phyloP scores from a whole-genome alignment of 2,797 vertebrate genomes.

The Alcedo atthis region DNA sequence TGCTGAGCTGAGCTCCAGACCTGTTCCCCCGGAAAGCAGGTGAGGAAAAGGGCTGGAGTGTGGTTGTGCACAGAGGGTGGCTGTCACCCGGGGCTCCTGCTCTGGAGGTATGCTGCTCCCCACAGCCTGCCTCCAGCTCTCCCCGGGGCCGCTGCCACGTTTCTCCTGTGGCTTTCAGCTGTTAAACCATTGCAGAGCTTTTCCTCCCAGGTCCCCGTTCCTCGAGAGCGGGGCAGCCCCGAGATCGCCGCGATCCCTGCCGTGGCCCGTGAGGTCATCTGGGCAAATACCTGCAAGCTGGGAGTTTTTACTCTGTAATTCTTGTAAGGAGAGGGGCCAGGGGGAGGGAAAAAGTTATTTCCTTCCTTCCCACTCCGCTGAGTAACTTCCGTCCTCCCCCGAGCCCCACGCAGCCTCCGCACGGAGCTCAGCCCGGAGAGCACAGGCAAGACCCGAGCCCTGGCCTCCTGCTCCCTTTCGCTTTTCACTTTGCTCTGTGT shows the following conservation, averaged over 20 bases:
- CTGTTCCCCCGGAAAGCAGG: rapidly evolving
- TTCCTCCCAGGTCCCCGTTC: rapidly evolving
- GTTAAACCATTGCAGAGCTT: rapidly evolving
- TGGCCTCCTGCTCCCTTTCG: background rate
- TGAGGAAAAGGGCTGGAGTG: rapidly evolving
- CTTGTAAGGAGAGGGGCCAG: background rate
- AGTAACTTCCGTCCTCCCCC: background rate
- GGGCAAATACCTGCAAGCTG: background rate
- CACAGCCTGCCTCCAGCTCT: background rate
- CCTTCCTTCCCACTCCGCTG: background rate
- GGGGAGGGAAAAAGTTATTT: background rate
- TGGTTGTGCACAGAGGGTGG: background rate
- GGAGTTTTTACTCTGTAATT: background rate
- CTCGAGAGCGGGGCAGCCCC: rapidly evolving
- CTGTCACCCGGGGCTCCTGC: rapidly evolving
- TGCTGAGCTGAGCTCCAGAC: rapidly evolving
- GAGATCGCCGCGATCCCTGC: rapidly evolving
- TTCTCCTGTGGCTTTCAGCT: rapidly evolving
- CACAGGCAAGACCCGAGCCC: background rate
- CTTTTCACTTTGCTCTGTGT: background rate
- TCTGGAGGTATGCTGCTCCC: no score
- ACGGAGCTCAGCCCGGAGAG: background rate
- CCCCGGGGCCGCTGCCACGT: rapidly evolving
- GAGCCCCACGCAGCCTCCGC: background rate
- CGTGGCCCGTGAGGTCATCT: rapidly evolving